Evolutionary conservation across 2,797 vertebrate genomes (phyloP).

Genomic region (Aldrovandia affinis): DNA sequence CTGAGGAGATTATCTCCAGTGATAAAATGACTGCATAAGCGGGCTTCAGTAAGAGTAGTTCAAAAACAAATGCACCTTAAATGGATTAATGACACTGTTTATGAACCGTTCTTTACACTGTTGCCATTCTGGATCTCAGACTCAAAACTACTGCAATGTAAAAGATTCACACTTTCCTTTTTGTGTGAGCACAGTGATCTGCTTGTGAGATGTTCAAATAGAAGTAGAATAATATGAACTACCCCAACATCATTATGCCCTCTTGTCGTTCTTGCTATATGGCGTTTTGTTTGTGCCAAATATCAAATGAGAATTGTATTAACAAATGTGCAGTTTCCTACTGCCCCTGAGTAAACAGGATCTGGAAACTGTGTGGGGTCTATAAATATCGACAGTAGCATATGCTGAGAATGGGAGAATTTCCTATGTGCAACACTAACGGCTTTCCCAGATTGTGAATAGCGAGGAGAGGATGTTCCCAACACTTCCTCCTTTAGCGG

Average conservation of each 20-base stretch:
- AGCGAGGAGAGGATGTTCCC: conserved; percentile 65
- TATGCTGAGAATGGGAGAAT: conserved; percentile 44
- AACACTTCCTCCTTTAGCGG: conserved; percentile 57
- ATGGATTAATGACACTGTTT: neutral
- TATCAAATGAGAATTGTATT: conserved; percentile 21
- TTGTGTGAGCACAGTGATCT: neutral
- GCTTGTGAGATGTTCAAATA: neutral
- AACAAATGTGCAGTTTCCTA: conserved; percentile 24
- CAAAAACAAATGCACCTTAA: neutral
- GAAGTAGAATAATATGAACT: neutral
- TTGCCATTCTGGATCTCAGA: neutral
- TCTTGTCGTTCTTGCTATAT: neutral
- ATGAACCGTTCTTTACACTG: neutral
- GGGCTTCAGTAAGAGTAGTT: neutral
- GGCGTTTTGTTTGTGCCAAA: conserved; percentile 23
- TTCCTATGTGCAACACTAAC: conserved; percentile 17
- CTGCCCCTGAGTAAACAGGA: conserved; percentile 44
- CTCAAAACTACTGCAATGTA: neutral
- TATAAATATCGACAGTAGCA: conserved; percentile 52
- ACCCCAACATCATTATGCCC: conserved; percentile 7
- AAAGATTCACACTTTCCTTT: neutral
- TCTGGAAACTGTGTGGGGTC: conserved; percentile 30
- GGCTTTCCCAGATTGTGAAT: conserved; percentile 54
- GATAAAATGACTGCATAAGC: neutral
- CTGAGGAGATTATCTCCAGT: neutral